Conservation (phyloP, 1,140 invertebrate genomes). For the Radopholus similis region DNA sequence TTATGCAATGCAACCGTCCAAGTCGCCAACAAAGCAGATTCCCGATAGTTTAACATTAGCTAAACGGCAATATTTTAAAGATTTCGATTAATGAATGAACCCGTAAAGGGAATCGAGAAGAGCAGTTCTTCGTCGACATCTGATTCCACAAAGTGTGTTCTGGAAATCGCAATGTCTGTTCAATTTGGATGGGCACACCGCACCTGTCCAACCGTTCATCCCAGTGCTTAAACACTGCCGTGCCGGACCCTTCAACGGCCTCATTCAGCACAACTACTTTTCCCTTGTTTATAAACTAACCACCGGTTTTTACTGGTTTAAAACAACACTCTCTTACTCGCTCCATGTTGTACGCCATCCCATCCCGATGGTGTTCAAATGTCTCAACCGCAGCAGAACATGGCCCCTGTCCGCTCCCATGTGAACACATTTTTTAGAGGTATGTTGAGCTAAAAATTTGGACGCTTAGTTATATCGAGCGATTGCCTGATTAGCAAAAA, state of each 20-base stretch:
- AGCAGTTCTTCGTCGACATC: slow-evolving; percentile 87
- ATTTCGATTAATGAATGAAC: slow-evolving; percentile 56
- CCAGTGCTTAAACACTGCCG: slow-evolving; percentile 85
- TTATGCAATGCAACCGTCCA: too few species aligned
- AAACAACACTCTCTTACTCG: slow-evolving; percentile 70
- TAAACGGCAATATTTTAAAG: slow-evolving; percentile 8
- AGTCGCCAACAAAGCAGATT: slow-evolving; percentile 80
- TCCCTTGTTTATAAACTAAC: slow-evolving; percentile 65
- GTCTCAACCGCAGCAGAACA: slow-evolving; percentile 66
- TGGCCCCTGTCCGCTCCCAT: slow-evolving; percentile 47
- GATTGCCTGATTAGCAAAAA: too few species aligned
- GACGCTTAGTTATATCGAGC: too few species aligned
- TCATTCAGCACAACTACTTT: slow-evolving; percentile 73
- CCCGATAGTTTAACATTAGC: slow-evolving; percentile 84
- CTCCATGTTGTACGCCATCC: slow-evolving; percentile 79
- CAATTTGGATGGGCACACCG: slow-evolving; percentile 33
- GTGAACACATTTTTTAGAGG: slow-evolving; percentile 40
- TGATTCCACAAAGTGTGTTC: slow-evolving; percentile 79
- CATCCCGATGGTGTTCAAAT: slow-evolving; percentile 67
- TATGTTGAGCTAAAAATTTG: too few species aligned
- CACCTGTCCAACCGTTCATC: slow-evolving; percentile 78
- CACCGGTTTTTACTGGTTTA: slow-evolving; percentile 80
- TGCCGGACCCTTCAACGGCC: slow-evolving; percentile 75
- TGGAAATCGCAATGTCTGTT: slow-evolving; percentile 34
- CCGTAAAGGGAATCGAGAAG: slow-evolving; percentile 92